Percentiles rank a stretch among this genome's conserved stretches.
Evolutionary conservation across 2,888 invertebrate species (phyloP).

Genomic region (Andrena haemorrhoa): DNA sequence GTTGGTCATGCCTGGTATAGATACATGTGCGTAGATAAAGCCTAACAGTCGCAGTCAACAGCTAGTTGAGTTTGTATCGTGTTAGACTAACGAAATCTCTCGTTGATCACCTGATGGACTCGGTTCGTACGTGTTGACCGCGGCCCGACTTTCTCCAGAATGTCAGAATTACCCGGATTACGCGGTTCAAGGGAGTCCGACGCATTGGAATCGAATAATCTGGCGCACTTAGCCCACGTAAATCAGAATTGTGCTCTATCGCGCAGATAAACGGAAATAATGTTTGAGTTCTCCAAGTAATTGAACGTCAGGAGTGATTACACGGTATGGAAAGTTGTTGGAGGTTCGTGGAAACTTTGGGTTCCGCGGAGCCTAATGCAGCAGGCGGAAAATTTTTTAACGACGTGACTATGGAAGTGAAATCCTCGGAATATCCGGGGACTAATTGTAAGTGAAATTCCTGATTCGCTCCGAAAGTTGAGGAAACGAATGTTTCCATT

Average conservation of each 20-base stretch:
- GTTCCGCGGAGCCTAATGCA: not conserved
- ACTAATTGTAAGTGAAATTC: not conserved
- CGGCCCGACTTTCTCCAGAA: slow-evolving; percentile 34
- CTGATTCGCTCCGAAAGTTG: not conserved
- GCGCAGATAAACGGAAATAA: slow-evolving; percentile 23
- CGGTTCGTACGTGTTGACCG: slow-evolving; percentile 12
- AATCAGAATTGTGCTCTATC: slow-evolving; percentile 24
- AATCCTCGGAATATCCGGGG: not conserved
- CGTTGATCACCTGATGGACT: slow-evolving; percentile 25
- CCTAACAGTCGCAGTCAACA: slow-evolving; percentile 10
- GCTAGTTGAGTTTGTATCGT: slow-evolving; percentile 11
- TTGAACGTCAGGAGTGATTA: not conserved
- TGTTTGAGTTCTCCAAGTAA: not conserved
- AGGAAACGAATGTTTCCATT: too few relatives aligned
- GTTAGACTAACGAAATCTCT: slow-evolving; percentile 38
- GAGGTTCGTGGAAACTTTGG: slow-evolving; percentile 10
- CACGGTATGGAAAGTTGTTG: too few relatives aligned
- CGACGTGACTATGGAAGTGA: not conserved
- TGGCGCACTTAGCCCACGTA: slow-evolving; percentile 18
- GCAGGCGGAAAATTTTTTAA: not conserved
- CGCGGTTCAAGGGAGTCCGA: slow-evolving; percentile 22
- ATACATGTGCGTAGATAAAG: not conserved
- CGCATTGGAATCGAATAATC: slow-evolving; percentile 37
- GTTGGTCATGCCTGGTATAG: too few relatives aligned
- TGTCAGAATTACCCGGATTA: slow-evolving; percentile 47